Evolutionary conservation across 1,140 invertebrate genomes (phyloP), one percentile per base, ranked within the genome.

Genomic region (Drosophila navojoa): DNA sequence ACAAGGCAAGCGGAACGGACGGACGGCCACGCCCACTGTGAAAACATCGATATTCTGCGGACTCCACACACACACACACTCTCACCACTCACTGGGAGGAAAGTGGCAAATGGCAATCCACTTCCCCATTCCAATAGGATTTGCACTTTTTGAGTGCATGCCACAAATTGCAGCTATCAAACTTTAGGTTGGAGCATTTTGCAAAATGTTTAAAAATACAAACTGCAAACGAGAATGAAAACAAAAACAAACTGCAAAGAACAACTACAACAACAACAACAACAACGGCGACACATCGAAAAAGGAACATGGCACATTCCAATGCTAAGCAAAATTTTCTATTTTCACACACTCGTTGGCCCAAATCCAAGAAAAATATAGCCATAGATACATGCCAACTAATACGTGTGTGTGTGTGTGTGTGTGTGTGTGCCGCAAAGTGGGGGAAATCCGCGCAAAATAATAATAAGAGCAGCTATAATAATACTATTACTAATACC

Each of bases 281-380:
- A 71, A 62, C 50, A 71, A 57, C 19, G 19, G 61, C 52, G 60
- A 64, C 60, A 64, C 44, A 58, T 42, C 44, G 54, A 27, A 27
- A 27, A 19, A 72, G 58, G 57, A 78, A 82, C 73, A 85, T 79
- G 74, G 55, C 84, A 74, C 81, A 86, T 87, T 82, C 82, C 82
- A 77, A 81, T 69, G 63, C 76, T 60, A 72, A 72, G 79, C 72
- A 64, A 60, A 71, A 81, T 86, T 87, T 74, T 87, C 74, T 87
- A 79, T 87, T 87, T 78, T 79, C 82, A 82, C 82, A 84, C 73
- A 87, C 81, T 82, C 61, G 76, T 87, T 87, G 82, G 82, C 82
- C 76, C 81, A 82, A 82, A 89, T 87, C 82, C 84, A 87, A 87
- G 82, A 87, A 87, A 87, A 87, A 76, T 87, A 86, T 86, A 82